Base-by-base conservation (phyloP, 2,888 invertebrate genomes). In the Eristalis arbustorum region DNA sequence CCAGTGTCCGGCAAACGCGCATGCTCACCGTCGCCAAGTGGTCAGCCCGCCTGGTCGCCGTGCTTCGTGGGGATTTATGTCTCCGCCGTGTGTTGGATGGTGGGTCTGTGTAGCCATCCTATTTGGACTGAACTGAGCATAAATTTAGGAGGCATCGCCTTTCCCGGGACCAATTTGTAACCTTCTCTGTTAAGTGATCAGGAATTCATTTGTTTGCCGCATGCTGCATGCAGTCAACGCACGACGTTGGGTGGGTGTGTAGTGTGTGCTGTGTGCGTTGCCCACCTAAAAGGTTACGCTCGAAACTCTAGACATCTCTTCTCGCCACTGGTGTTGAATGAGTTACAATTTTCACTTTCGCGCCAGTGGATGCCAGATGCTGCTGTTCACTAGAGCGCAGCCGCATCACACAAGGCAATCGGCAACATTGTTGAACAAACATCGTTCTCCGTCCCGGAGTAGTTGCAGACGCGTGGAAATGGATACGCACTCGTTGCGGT, bases 401-500 rank as follows among this genome's bases (percentile, higher is more conserved):
- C 25, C 40, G 40, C 63, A 63, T n/a, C 40, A 28, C 49, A 49
- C 66, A 63, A 67, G 71, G 75, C 63, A 72, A 66, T 31, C 62
- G 18, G 83, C 83, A 75, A 87, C 87, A 75, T 75, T 87, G 87
- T 87, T 59, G 72, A n/a, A 68, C 62, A 68, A 62, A 83, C 83
- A 83, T 75, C 64, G 62, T 31, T 31, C 59, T 81, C n/a, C 73
- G 49, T 56, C 59, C 34, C 31, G 31, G 18, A 73, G 34, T 59
- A 67, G 67, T 64, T 42, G 69, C 31, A 31, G 31, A 67, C 73
- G 72, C 67, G 10, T 61, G 83, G 49, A 75, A 82, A 87, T 87
- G 67, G 87, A 87, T 87, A 87, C 87, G 87, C 83, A 79, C 75
- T 79, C 74, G 83, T 74, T 78, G 87, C 42, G 87, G 87, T 87